phyloP scores from a whole-genome alignment of 1,140 invertebrate species.

The Apolygus lucorum region DNA sequence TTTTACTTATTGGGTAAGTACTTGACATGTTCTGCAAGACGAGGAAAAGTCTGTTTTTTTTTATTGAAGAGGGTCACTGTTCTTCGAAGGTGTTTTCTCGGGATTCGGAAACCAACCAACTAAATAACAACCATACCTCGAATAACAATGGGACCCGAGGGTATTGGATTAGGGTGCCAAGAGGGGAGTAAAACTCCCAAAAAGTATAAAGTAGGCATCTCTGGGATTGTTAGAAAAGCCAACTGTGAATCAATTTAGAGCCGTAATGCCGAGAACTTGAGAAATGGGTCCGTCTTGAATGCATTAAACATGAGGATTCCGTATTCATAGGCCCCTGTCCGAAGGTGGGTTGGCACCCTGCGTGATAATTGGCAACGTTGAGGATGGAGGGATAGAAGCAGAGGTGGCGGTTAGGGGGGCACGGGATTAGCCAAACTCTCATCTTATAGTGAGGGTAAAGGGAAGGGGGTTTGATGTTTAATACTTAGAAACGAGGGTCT shows the following conservation, averaged over 20 bases:
- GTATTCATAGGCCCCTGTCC: slow-evolving; percentile 10
- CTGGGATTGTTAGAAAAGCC: not conserved
- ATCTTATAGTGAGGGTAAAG: not conserved
- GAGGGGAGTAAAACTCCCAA: too few species aligned
- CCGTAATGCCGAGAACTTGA: not conserved
- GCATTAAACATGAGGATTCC: slow-evolving; percentile 13
- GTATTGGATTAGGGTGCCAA: too few species aligned
- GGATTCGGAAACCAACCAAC: too few species aligned
- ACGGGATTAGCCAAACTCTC: not conserved
- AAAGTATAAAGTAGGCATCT: too few species aligned
- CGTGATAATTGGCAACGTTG: slow-evolving; percentile 3
- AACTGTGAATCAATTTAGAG: slow-evolving; percentile 1
- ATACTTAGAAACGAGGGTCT: not conserved
- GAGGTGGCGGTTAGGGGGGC: not conserved
- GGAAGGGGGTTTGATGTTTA: not conserved
- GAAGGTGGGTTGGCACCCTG: not conserved
- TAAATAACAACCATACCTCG: too few species aligned
- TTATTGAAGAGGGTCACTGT: too few species aligned
- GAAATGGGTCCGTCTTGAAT: slow-evolving; percentile 11
- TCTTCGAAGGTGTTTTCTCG: too few species aligned
- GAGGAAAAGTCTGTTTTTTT: too few species aligned
- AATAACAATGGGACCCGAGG: too few species aligned
- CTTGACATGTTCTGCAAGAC: too few species aligned
- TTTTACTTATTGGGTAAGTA: too few species aligned
- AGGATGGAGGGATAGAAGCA: not conserved